Base-by-base conservation (phyloP, 2,113 vertebrate genomes). In the Ariopsis seemanni region DNA sequence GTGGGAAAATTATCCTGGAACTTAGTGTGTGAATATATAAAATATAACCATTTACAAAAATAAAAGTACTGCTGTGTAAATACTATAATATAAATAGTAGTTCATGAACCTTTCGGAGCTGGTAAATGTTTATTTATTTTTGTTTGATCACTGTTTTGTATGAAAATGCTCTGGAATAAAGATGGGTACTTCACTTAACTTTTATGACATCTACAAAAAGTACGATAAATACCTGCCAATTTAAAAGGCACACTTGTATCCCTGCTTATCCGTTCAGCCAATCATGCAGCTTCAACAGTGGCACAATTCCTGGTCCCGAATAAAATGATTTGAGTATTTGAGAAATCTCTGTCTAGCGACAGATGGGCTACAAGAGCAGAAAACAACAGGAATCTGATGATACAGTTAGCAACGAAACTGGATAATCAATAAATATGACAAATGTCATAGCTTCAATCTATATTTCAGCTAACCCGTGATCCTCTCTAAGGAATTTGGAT, bases 401-500 rank as follows among this genome's bases (percentile, higher is more conserved):
- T 80, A 14, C 7, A 75, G 8, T 48, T 42, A 30, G 69, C 22
- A 34, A 7, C 14, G 0, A 52, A 52, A 77, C 52, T 17, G 5
- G n/a, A 77, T 1, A 17, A 3, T 82, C 2, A 57, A 80, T 9
- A 81, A 60, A 4, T 42, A 6, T 60, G 15, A 11, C 25, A 42
- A 42, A 7, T 12, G 17, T 81, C 4, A 60, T 10, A 2, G n/a
- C 27, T 55, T 57, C 27, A 12, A 30, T 84, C 50, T 55, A 34
- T 10, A 42, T 25, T 62, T 34, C 27, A 4, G 7, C 20, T 74
- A 8, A 71, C 3, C 71, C 14, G 7, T 10, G 22, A 7, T n/a
- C 58, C 62, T 69, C 30, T 81, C 30, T 57, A 48, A 30, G 78
- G 63, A 82, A 60, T 82, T 72, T 72, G 42, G 52, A 71, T 48